phyloP scores from a whole-genome alignment of 2,113 vertebrate genomes.

The Passer domesticus region DNA sequence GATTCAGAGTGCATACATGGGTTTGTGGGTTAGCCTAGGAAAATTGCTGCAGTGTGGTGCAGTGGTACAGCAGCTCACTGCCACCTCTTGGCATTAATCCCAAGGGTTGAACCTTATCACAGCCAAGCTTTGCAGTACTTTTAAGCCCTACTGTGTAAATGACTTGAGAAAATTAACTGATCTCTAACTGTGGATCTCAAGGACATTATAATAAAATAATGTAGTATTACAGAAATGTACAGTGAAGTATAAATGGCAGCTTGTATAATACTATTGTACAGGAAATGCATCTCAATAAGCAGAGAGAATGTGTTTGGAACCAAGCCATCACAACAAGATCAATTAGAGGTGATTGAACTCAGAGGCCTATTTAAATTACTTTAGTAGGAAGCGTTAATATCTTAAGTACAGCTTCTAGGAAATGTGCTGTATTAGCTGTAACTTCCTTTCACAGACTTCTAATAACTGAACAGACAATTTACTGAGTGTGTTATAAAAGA shows the following conservation, averaged over 20 bases:
- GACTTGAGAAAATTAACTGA: not conserved
- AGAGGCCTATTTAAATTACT: slow-evolving; percentile 10
- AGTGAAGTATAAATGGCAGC: not conserved
- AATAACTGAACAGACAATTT: slow-evolving; percentile 19
- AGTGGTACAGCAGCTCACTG: slow-evolving; percentile 36
- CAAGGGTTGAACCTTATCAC: not conserved
- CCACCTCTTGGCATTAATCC: slow-evolving; percentile 41
- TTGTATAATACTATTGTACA: not conserved
- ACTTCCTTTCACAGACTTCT: slow-evolving; percentile 7
- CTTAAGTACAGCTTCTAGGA: slow-evolving; percentile 2
- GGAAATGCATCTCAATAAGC: slow-evolving; percentile 9
- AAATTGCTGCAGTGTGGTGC: slow-evolving; percentile 59
- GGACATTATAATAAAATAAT: slow-evolving; percentile 20
- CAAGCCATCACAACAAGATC: not conserved
- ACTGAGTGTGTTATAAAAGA: not conserved
- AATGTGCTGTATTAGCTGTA: not conserved
- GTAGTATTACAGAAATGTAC: not conserved
- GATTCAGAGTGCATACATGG: not conserved
- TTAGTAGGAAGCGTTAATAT: not conserved
- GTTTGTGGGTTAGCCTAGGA: slow-evolving; percentile 2
- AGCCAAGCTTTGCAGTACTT: slow-evolving; percentile 10
- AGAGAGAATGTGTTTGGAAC: not conserved
- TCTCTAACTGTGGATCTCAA: slow-evolving; percentile 5
- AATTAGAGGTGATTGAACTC: slow-evolving; percentile 39
- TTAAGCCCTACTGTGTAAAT: not conserved